Evolutionary conservation across 92 coral and sea anemone genomes (phyloP), one percentile per base, ranked within the genome.

Genomic region (Paramuricea clavata): DNA sequence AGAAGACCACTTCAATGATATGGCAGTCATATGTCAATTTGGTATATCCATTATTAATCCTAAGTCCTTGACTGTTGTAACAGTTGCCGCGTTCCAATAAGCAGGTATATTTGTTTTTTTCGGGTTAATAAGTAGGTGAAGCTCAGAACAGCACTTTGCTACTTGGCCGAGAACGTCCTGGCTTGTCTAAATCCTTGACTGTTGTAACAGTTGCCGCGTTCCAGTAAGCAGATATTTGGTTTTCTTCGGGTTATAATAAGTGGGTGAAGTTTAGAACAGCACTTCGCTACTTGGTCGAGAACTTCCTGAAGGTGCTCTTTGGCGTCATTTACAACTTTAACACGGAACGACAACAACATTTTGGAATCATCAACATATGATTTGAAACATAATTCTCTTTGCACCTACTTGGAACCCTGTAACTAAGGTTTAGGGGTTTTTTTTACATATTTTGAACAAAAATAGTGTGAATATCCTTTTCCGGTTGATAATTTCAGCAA

Each of bases 81-180:
- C 41, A 83, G 8, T 65, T 88, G 92, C 15, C 44, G 78, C 6
- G 92, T 83, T 32, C 92, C 89, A 34, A 84, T 43, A 17, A 85
- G 23, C 2, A 76, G 74, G 31, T 76, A 59, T 59, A n/a, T 85
- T 89, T 83, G 92, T 89, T 64, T 85, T 89, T 2, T 49, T 77
- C 21, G 91, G 86, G 27, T 90, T n/a, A 70, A 87, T 82, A 8
- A 87, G 61, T 49, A 39, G 44, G 44, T 39, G 44, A 39, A 39
- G 44, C 10, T 42, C 70, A 16, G 87, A 90, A 41, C 89, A 91
- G 86, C 89, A 91, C 4, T 78, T 50, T 30, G 89, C 92, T 39
- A 39, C 44, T 39, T 39, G 44, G 44, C 44, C 10, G 10, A 39
- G 4, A 39, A n/a, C n/a, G n/a, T n/a, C n/a, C n/a, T n/a, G n/a